Base-by-base conservation (phyloP, 1,140 invertebrate species). In the Solenopsis invicta region DNA sequence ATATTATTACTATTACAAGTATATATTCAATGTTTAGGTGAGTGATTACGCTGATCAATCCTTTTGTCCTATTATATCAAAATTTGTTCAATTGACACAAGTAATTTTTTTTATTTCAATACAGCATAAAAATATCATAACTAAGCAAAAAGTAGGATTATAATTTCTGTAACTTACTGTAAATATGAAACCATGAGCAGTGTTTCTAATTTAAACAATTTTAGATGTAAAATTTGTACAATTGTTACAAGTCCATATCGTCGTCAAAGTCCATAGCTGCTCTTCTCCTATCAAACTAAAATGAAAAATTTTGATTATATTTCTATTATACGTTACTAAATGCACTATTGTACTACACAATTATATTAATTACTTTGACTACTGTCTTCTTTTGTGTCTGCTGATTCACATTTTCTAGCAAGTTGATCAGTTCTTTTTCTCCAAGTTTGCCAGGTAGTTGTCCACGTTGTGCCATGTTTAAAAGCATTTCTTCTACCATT, bases 401-500 rank as follows among this genome's bases (percentile, higher is more conserved):
- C 91, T 97, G 97, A 96, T 97, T 99, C 21, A 99, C 96, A 93
- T 97, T 97, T 96, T 99, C 98, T 69, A 99, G 94, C 50, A 99
- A 95, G 91, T 96, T 96, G 77, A 98, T 98, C 18, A 99, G 96
- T 93, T 99, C 98, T 85, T 97, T 96, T 95, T 99, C 99, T 72
- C 97, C 97, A 85, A 99, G 96, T 96, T 97, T 98, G 34, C 97
- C 97, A 64, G 96, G 94, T 75, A 99, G 95, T 95, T 98, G 98
- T 37, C 98, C 98, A 92, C 96, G 96, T 93, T 98, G 97, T 45
- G 98, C 98, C 98, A 99, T 99, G 89, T 97, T 97, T 61, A 99
- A 96, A 76, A 99, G 96, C 97, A 99, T 98, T 89, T 97, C 97
- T 96, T 99, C 99, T 24, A 99, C 97, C 97, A 99, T 98, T 94